Base-by-base conservation (phyloP, 2,113 vertebrate genomes). In the Anarhynchus alexandrinus region DNA sequence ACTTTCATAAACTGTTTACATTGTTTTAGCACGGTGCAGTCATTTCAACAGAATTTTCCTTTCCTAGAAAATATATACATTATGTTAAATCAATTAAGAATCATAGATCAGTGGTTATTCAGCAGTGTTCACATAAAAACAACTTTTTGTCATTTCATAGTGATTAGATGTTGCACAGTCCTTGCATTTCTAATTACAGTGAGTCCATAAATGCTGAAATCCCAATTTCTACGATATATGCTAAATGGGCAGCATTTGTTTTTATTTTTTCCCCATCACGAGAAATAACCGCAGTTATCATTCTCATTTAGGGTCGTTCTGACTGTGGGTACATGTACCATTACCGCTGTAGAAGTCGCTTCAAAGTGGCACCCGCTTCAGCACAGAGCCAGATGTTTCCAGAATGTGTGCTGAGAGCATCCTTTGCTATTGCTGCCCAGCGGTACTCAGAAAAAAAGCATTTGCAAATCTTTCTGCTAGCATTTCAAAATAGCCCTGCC, bases 151-250 rank as follows among this genome's bases (percentile, higher is more conserved):
- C 38, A 55, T 94, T 95, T 97, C 42, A 96, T 93, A 92, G 84
- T 18, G 49, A 93, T 94, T 77, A 93, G 95, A 36, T 36, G 52
- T 74, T 45, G 32, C 59, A 91, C 73, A 95, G 73, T 67, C 47
- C 74, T 84, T 97, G 79, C 55, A 64, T 97, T 93, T 97, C 93
- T 97, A 96, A 96, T 97, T 94, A 87, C 62, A 94, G 86, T 51
- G 73, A 87, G 64, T 94, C 93, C 59, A 18, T 90, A 96, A 88
- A 96, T 94, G 80, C 87, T 92, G n/a, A 96, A 90, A 88, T 94
- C 51, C 78, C 83, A 51, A 43, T 93, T 88, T 59, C 70, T 94
- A 64, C 10, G 3, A 5, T 88, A 59, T 79, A 54, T 88, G 82
- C 84, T 96, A 95, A 93, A 84, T 73, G 64, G 74, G 57, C 80